Percentiles rank a stretch among this genome's conserved stretches.
phyloP scores from a whole-genome alignment of 2,113 vertebrate species.

The Centropus bengalensis region DNA sequence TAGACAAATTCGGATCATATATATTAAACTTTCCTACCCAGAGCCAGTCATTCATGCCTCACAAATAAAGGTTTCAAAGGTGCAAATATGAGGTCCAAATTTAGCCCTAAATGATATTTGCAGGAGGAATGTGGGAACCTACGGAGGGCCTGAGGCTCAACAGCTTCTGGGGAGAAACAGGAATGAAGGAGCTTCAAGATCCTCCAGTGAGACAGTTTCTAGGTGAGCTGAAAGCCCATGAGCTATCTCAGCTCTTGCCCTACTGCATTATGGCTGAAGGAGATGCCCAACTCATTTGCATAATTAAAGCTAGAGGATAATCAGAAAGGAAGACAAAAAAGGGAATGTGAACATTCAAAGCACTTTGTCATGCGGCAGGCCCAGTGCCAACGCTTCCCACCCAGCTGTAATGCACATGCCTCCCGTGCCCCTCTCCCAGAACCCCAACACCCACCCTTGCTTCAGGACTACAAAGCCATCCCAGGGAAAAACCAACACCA shows the following conservation, averaged over 20 bases:
- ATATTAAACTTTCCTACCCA: not conserved
- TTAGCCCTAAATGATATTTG: not conserved
- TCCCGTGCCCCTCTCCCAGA: not conserved
- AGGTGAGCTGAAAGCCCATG: not conserved
- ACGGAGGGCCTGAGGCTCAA: no score
- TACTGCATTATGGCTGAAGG: not conserved
- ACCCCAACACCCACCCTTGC: not conserved
- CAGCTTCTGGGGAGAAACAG: not conserved
- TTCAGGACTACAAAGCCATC: not conserved
- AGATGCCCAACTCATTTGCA: not conserved
- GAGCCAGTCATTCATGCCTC: not conserved
- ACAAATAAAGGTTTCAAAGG: not conserved
- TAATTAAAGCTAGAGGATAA: not conserved
- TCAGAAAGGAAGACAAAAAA: not conserved
- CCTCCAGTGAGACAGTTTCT: not conserved
- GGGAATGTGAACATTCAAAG: not conserved
- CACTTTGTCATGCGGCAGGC: not conserved
- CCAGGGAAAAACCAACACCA: constrained; percentile 11
- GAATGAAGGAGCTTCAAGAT: not conserved
- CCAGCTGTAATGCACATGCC: not conserved
- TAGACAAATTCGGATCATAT: not conserved
- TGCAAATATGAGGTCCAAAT: not conserved
- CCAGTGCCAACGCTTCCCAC: not conserved
- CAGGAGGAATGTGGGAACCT: not conserved
- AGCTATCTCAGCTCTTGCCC: not conserved